A percentile compares a stretch with the other conserved stretches of the same genome.
Conservation (phyloP, 2,797 vertebrate genomes). For the Typhlichthys eigenmanni region DNA sequence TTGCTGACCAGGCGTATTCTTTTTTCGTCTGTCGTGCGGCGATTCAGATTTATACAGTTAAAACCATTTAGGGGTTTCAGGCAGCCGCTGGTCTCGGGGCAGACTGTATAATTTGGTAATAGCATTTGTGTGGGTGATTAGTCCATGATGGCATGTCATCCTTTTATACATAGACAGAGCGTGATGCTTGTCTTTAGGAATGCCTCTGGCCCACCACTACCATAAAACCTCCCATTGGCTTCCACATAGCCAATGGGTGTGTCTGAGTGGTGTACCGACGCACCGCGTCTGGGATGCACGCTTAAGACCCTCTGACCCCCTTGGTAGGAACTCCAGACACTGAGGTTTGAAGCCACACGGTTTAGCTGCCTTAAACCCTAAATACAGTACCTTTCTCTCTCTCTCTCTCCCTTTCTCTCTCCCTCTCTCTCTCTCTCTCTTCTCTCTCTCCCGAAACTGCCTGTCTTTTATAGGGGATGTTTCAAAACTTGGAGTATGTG, state of each 20-base stretch:
- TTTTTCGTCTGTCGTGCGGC: too few relatives aligned
- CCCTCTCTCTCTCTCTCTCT: not conserved
- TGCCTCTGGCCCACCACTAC: not conserved
- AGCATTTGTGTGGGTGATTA: too few relatives aligned
- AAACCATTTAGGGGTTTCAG: too few relatives aligned
- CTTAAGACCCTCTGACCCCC: slow-evolving; percentile 1
- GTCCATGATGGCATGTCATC: not conserved
- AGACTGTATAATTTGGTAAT: too few relatives aligned
- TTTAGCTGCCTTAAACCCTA: slow-evolving; percentile 5
- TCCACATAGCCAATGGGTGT: not conserved
- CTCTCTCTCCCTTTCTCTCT: not conserved
- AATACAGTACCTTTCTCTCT: not conserved
- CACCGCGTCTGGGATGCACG: slow-evolving; percentile 2
- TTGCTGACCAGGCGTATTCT: too few relatives aligned
- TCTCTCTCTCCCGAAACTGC: not conserved
- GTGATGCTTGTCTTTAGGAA: not conserved
- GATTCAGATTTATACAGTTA: too few relatives aligned
- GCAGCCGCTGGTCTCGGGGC: too few relatives aligned
- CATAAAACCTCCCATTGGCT: not conserved
- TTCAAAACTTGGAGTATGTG: too few relatives aligned
- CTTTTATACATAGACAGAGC: not conserved
- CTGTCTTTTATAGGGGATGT: too few relatives aligned
- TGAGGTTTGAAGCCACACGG: not conserved
- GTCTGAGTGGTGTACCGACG: not conserved
- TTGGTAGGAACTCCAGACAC: not conserved